These are phyloP conservation scores for Drosophila anomalata DNA, from an alignment of 2,888 invertebrate genomes.

Conservation along the genomic window DNA sequence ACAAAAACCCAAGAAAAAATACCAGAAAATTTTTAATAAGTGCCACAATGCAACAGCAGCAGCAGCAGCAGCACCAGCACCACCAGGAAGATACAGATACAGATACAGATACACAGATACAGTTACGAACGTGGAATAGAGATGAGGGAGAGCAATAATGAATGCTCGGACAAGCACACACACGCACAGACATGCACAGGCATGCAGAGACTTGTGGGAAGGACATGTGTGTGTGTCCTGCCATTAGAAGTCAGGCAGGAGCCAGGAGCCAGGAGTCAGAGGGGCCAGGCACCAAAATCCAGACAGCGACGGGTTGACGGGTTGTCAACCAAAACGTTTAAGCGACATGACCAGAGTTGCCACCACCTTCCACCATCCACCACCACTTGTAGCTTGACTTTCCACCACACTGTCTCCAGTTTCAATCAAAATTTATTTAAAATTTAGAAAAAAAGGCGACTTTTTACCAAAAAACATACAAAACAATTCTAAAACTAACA, in stretches of 20 bases:
- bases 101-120: background rate
- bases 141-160: conserved; percentile 38
- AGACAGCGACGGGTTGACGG: conserved; percentile 31
- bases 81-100: conserved; percentile 1
- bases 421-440: too few species aligned
- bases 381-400: background rate
- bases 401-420: background rate
- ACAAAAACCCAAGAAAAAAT: conserved; percentile 40
- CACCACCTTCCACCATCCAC: background rate
- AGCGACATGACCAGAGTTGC: conserved; percentile 52
- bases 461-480: too few species aligned
- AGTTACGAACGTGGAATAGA: background rate
- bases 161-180: conserved; percentile 31
- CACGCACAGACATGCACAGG: too few species aligned
- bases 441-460: too few species aligned
- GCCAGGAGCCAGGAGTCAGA: background rate
- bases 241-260: conserved; percentile 44
- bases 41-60: conserved; percentile 72
- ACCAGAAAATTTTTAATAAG: conserved; percentile 75
- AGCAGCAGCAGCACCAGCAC: conserved; percentile 35
- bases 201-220: background rate
- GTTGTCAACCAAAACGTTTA: conserved; percentile 60
- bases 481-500: too few species aligned
- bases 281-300: conserved; percentile 35
- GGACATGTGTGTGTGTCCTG: conserved; percentile 13